Percentiles rank a stretch among this genome's conserved stretches.
These are phyloP conservation scores for Harpagoxenus sublaevis DNA, from an alignment of 2,888 invertebrate species.

Conservation along the genomic window DNA sequence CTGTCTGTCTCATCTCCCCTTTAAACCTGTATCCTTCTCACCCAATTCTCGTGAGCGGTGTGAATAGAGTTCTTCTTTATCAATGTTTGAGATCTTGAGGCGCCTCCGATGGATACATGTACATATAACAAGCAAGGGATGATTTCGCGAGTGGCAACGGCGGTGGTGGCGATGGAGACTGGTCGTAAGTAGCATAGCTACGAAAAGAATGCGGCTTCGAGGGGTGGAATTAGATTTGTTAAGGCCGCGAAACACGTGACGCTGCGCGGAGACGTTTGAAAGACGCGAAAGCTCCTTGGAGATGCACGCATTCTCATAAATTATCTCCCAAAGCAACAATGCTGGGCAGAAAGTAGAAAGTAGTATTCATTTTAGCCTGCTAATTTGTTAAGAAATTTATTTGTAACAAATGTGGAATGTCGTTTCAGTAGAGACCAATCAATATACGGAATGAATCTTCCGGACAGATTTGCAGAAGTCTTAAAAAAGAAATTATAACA, in stretches of 20 bases:
- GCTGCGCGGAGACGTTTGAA: constrained; percentile 39
- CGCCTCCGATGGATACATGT: constrained; percentile 43
- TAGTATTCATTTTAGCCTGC: not conserved
- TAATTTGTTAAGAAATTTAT: not conserved
- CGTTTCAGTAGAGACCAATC: not conserved
- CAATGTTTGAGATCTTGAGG: constrained; percentile 76
- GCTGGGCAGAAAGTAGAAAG: constrained; percentile 5
- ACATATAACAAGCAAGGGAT: constrained; percentile 54
- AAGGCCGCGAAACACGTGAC: constrained; percentile 50
- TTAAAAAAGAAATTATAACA: not conserved
- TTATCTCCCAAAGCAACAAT: constrained; percentile 58
- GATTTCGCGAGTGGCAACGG: constrained; percentile 45
- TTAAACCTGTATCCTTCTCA: constrained; percentile 6
- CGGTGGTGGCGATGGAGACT: not conserved
- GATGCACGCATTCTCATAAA: constrained; percentile 30
- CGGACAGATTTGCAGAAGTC: not conserved
- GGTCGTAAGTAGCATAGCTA: constrained; percentile 9
- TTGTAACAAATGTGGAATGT: not conserved
- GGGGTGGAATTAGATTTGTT: constrained; percentile 75
- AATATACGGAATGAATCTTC: not conserved
- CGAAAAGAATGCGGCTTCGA: constrained; percentile 54
- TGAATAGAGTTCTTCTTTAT: constrained; percentile 74
- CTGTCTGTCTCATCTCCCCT: not conserved
- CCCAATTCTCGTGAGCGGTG: constrained; percentile 19
- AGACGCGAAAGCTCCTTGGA: constrained; percentile 9